Evolutionary conservation across 2,797 vertebrate species (phyloP).

Genomic region (Ctenochaetus hawaiiensis): DNA sequence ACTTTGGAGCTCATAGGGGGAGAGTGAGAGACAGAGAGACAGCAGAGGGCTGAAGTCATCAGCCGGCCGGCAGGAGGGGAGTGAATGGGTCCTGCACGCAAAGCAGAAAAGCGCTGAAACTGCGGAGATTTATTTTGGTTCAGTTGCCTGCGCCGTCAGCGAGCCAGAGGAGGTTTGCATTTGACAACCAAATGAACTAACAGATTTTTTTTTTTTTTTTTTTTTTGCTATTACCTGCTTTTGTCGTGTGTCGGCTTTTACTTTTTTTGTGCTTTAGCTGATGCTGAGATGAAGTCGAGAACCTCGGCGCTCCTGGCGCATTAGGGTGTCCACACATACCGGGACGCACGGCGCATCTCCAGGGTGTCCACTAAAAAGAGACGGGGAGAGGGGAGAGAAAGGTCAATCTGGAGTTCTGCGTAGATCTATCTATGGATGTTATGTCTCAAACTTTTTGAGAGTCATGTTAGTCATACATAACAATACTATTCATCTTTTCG

Average conservation of each 20-base stretch:
- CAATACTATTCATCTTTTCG: conserved; percentile 14
- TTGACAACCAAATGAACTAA: conserved; percentile 48
- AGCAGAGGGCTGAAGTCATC: conserved; percentile 85
- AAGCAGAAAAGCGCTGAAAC: conserved; percentile 79
- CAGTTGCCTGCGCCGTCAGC: conserved; percentile 46
- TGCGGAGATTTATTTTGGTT: conserved; percentile 74
- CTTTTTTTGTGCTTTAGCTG: conserved; percentile 37
- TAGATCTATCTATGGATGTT: conserved; percentile 57
- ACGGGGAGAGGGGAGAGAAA: conserved; percentile 20
- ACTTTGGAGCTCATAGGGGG: conserved; percentile 70
- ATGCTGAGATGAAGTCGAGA: conserved; percentile 77
- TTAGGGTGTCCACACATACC: conserved; percentile 63
- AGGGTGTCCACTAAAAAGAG: conserved; percentile 12
- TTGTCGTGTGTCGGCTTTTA: conserved; percentile 13
- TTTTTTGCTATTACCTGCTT: conserved; percentile 1
- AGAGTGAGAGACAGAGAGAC: conserved; percentile 67
- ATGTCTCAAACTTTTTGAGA: conserved; percentile 41
- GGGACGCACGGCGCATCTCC: conserved; percentile 77
- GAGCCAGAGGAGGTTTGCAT: conserved; percentile 56
- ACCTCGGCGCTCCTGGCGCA: conserved; percentile 58
- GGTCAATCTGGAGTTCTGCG: conserved; percentile 57
- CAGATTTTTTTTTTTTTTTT: neutral
- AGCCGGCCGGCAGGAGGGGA: conserved; percentile 77
- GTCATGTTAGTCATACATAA: conserved; percentile 24
- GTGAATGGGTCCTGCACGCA: conserved; percentile 80